Conservation (phyloP, 2,888 invertebrate genomes). For the Chesias legatella region DNA sequence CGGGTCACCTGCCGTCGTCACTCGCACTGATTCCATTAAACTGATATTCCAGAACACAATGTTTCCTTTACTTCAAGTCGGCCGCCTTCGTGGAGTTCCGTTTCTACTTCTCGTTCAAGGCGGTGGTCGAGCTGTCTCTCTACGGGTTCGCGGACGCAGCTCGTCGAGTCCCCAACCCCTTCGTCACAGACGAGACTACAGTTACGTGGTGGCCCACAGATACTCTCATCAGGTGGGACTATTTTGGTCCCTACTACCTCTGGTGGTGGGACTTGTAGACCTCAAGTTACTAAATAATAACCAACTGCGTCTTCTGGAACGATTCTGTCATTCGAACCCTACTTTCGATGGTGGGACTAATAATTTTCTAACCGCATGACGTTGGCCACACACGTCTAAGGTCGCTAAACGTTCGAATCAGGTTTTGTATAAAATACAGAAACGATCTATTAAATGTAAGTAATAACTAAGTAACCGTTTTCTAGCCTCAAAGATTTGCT, state of each 20-base stretch:
- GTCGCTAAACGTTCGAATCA: no score
- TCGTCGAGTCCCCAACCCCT: constrained; percentile 36
- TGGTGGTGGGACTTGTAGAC: constrained; percentile 4
- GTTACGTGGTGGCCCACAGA: constrained; percentile 37
- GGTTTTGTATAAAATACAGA: no score
- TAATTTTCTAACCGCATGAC: background rate
- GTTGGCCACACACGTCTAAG: no score
- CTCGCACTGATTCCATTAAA: no score
- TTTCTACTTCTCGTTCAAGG: constrained; percentile 52
- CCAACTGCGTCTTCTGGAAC: no score
- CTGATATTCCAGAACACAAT: constrained; percentile 41
- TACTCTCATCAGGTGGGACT: background rate
- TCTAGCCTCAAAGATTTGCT: no score
- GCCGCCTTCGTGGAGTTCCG: constrained; percentile 51
- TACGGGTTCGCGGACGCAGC: constrained; percentile 37
- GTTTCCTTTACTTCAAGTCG: constrained; percentile 54
- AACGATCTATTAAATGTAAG: no score
- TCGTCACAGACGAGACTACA: constrained; percentile 32
- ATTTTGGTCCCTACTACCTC: constrained; percentile 1
- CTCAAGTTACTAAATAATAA: no score
- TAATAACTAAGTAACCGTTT: no score
- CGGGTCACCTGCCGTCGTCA: no score
- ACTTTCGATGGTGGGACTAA: constrained; percentile 1
- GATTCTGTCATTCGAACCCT: no score
- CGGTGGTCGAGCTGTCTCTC: constrained; percentile 40